Evolutionary conservation across 2,113 vertebrate species (phyloP), one percentile per base, ranked within the genome.

Genomic region (Colistium nudipinnis): DNA sequence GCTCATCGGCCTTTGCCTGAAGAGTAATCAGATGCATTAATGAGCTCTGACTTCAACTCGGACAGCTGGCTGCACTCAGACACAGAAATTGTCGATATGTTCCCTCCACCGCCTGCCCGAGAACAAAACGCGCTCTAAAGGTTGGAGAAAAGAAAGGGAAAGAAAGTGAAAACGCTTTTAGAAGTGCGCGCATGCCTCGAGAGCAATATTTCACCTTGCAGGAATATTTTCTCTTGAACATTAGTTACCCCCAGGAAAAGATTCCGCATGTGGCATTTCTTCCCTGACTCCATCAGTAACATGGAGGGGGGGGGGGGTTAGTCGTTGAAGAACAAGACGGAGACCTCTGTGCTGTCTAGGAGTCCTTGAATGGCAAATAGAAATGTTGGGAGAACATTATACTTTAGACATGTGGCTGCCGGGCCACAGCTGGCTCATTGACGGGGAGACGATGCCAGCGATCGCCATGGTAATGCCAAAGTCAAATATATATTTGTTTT

Each of bases 21-120:
- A 81, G 81, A 83, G 78, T 85, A 86, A 88, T 88, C 84, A 72
- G 81, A 84, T 73, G 73, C 82, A 90, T 91, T 86, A 91, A 90
- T 89, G 89, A 90, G 77, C 60, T 39, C 67, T 45, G 74, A 78
- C 84, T 87, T 86, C 55, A 80, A 78, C 77, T 84, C 66, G 74
- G 72, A 83, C 85, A 82, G 66, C 68, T 25, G 54, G 80, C 74
- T 73, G 78, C 69, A 79, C 87, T 84, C 77, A 83, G 80, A 87
- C 85, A 81, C 83, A 84, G 83, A 76, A 70, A 48, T 41, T 54
- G 70, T 92, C 85, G 53, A 89, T 91, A 85, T 56, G 65, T 84
- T 89, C 67, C 48, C 62, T 65, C 62, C 49, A 22, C 73, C 20
- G 65, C 70, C 82, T 83, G 54, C 77, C 31, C 71, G 6, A 16